phyloP scores from a whole-genome alignment of 2,797 vertebrate species.

The Thripadectes ignobilis region DNA sequence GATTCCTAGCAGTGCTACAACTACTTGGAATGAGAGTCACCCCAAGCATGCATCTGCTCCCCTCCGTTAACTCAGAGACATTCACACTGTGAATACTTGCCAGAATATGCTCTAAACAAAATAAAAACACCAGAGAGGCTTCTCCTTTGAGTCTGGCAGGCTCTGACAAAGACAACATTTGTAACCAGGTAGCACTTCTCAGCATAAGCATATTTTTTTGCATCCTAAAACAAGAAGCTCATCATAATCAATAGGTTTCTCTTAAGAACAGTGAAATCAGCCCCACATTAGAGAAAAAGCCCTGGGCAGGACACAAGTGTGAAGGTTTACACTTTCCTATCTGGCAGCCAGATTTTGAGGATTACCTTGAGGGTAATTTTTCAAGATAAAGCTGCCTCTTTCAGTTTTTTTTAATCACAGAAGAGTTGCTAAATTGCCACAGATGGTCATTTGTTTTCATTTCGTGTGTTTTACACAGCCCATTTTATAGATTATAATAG shows the following conservation, averaged over 20 bases:
- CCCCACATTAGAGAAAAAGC: neutral
- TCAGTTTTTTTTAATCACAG: neutral
- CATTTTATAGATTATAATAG: neutral
- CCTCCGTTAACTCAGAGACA: neutral
- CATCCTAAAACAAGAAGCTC: neutral
- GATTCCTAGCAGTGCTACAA: neutral
- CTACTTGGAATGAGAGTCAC: neutral
- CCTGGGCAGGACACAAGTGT: neutral
- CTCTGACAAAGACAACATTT: neutral
- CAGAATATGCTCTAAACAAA: neutral
- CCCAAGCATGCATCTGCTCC: neutral
- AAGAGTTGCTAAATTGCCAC: neutral
- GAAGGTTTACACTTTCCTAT: neutral
- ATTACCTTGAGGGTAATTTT: neutral
- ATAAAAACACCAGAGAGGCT: neutral
- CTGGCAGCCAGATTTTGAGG: neutral
- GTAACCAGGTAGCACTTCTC: neutral
- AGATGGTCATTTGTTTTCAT: neutral
- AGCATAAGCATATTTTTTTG: neutral
- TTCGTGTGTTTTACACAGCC: neutral
- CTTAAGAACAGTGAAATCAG: neutral
- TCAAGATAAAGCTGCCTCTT: neutral
- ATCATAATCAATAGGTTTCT: neutral
- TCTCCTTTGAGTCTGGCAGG: neutral
- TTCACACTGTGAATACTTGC: neutral